phyloP scores from a whole-genome alignment of 2,888 invertebrate genomes.

The Dryobota labecula region DNA sequence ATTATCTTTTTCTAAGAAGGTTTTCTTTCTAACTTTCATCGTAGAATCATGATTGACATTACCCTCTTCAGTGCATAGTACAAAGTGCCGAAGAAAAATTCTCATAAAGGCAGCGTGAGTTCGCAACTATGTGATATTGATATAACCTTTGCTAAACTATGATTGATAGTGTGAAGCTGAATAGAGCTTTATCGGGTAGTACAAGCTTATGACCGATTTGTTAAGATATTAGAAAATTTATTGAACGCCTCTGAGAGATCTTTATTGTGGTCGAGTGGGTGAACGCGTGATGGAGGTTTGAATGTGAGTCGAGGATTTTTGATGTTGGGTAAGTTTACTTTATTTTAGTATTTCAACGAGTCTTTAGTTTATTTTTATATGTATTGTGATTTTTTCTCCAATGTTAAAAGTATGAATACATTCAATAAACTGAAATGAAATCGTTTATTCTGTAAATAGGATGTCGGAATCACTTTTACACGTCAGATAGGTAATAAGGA shows the following conservation, averaged over 20 bases:
- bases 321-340: constrained; percentile 8
- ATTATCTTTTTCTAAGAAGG: constrained; percentile 23
- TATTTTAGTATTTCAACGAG: constrained; percentile 3
- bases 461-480: no score
- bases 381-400: no score
- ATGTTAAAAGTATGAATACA: not conserved
- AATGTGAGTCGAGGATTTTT: constrained; percentile 39
- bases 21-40: constrained; percentile 48
- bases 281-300: constrained; percentile 42
- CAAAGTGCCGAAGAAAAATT: constrained; percentile 75
- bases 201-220: constrained; percentile 82
- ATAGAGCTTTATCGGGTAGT: constrained; percentile 81
- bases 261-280: constrained; percentile 58
- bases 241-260: constrained; percentile 56
- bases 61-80: constrained; percentile 69
- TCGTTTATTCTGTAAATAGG: no score
- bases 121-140: constrained; percentile 86
- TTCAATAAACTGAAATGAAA: no score
- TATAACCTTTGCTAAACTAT: constrained; percentile 86
- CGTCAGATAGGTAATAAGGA: no score
- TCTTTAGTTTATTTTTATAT: not conserved
- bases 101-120: constrained; percentile 82
- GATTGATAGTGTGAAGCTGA: constrained; percentile 87
- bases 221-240: constrained; percentile 80
- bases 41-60: constrained; percentile 74